Evolutionary conservation across 1,140 invertebrate genomes (phyloP), one percentile per base, ranked within the genome.

Genomic region (Orius insidiosus): DNA sequence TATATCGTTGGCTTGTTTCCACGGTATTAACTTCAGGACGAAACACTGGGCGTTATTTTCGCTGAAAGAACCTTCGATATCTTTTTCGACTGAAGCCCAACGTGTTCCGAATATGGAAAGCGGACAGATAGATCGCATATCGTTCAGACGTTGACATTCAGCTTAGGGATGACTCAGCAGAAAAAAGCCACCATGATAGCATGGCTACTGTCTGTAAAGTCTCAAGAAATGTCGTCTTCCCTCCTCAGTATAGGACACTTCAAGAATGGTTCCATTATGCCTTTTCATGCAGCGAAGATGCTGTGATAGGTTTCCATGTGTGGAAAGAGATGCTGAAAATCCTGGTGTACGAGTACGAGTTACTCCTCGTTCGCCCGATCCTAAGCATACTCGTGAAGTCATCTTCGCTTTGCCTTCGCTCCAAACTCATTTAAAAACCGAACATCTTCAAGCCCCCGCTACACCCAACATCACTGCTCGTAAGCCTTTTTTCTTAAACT

Each of bases 251-350:
- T 62, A 85, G 88, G 60, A 83, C 82, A 13, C 67, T 93, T 7
- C 79, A 85, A 54, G 92, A 96, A 64, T 97, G 93, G 92, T 96
- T 96, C 66, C 80, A 88, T 55, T 97, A 96, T 65, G 86, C 90
- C 0, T 95, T 96, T 63, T 78, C 85, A 14, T 86, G 80, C 52
- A 85, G 82, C 60, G 87, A 93, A 64, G 82, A 94, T n/a, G n/a
- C 53, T 83, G 93, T 11, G 85, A 92, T 59, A 68, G 80, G 41
- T 90, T 93, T 63, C 89, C 89, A 5, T 81, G 80, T 14, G 69
- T 93, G 55, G 83, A 87, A 60, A 69, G 78, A 37, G 75, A 80
- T 57, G 58, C 58, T 24, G 74, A 78, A 48, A 35, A 54, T 60
- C 10, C 37, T 13, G 46, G 50, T 35, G 11, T 35, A 24, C 50